A percentile compares a stretch with the other conserved stretches of the same genome.
These are phyloP conservation scores for Frieseomelitta varia DNA, from an alignment of 1,140 invertebrate species.

Conservation along the genomic window DNA sequence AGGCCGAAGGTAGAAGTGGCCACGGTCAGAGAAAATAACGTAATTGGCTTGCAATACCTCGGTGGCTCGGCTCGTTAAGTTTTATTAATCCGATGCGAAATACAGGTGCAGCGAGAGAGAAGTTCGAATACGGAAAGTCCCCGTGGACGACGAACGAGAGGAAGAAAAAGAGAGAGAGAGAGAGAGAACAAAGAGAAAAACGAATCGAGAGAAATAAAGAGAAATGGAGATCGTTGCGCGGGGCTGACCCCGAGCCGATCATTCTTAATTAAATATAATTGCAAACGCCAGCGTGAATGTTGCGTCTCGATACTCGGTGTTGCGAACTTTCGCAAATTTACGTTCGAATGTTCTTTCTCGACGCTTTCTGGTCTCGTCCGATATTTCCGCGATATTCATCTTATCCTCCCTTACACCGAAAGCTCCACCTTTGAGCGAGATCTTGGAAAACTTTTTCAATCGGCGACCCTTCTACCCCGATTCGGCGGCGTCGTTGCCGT, in stretches of 20 bases:
- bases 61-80: slow-evolving; percentile 57
- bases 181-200: background rate
- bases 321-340: slow-evolving; percentile 41
- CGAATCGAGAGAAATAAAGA: background rate
- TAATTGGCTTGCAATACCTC: slow-evolving; percentile 63
- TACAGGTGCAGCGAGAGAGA: slow-evolving; percentile 18
- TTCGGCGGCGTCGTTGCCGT: slow-evolving; percentile 39
- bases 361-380: slow-evolving; percentile 40
- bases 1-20: slow-evolving; percentile 8
- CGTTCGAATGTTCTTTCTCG: slow-evolving; percentile 12
- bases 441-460: slow-evolving; percentile 66
- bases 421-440: slow-evolving; percentile 31
- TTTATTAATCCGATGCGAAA: slow-evolving; percentile 64
- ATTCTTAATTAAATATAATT: slow-evolving; percentile 68
- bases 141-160: background rate
- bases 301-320: slow-evolving; percentile 33
- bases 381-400: slow-evolving; percentile 65
- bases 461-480: slow-evolving; percentile 47
- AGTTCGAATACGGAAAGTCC: slow-evolving; percentile 50
- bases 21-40: slow-evolving; percentile 60
- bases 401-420: background rate
- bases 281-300: slow-evolving; percentile 28
- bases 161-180: background rate
- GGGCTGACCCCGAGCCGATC: slow-evolving; percentile 29
- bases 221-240: slow-evolving; percentile 3